Evolutionary conservation across 2,113 vertebrate genomes (phyloP).

Genomic region (Chaetops frenatus): DNA sequence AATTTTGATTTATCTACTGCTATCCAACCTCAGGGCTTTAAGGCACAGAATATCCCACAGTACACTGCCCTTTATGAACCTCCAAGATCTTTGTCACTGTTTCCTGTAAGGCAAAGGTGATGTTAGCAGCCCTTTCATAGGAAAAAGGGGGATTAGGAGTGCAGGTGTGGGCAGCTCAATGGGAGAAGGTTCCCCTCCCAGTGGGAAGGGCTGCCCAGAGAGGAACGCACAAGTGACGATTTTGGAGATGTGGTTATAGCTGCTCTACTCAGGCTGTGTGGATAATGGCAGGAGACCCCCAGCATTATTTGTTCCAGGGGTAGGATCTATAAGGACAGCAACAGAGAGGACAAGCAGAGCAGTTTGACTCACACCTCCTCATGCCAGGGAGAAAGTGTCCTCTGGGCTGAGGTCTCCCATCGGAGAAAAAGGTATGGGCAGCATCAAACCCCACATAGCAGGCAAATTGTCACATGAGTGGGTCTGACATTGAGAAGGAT

Average conservation of each 20-base stretch:
- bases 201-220: not conserved
- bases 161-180: not conserved
- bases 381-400: not conserved
- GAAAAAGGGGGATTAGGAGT: not conserved
- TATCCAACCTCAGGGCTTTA: not conserved
- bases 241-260: not conserved
- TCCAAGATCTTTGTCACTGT: not conserved
- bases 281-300: not conserved
- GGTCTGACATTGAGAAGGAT: not conserved
- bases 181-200: not conserved
- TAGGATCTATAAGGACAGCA: not conserved
- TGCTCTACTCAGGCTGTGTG: not conserved
- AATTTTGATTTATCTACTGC: not conserved
- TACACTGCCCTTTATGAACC: not conserved
- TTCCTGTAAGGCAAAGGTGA: not conserved
- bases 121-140: not conserved
- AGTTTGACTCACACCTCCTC: not conserved
- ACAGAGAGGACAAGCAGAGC: not conserved
- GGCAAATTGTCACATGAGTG: fast-evolving
- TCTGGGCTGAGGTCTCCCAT: not conserved
- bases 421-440: not conserved
- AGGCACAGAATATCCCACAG: not conserved
- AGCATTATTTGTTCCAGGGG: not conserved
- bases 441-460: not conserved
- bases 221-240: not conserved